Evolutionary conservation across 2,888 invertebrate species (phyloP).

Genomic region (Melitaea athalia): DNA sequence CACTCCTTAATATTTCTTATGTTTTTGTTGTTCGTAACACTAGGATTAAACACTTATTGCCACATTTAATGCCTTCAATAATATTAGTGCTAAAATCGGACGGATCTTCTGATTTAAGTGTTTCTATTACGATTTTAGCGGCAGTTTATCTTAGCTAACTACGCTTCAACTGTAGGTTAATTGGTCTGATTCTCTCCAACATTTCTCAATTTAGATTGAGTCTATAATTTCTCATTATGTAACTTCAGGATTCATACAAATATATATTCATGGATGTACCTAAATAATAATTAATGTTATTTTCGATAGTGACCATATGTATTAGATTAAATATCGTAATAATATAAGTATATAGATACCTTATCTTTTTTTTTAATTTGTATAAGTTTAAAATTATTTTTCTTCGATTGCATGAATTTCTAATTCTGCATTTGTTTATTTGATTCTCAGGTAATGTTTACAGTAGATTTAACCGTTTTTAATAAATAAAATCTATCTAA

Average conservation of each 20-base stretch:
- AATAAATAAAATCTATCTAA: too few relatives aligned
- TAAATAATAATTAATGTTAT: neutral
- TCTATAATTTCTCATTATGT: conserved; percentile 8
- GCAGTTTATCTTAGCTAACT: neutral
- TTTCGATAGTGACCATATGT: neutral
- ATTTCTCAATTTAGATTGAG: conserved; percentile 9
- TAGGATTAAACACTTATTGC: too few relatives aligned
- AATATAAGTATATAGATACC: neutral
- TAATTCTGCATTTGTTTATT: too few relatives aligned
- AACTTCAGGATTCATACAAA: neutral
- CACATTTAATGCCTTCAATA: too few relatives aligned
- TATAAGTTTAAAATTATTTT: too few relatives aligned
- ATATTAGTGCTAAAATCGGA: neutral
- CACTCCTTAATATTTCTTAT: too few relatives aligned
- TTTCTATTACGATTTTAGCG: neutral
- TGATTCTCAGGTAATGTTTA: too few relatives aligned
- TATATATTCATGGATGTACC: neutral
- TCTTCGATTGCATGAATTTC: too few relatives aligned
- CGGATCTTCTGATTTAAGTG: neutral
- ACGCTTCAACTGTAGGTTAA: neutral
- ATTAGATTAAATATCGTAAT: neutral
- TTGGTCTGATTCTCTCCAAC: conserved; percentile 2
- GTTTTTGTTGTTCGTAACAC: too few relatives aligned
- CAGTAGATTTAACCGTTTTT: too few relatives aligned
- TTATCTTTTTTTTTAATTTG: too few relatives aligned